These are phyloP conservation scores for Sarcophaga peregrina DNA, from an alignment of 1,140 invertebrate species.

Conservation along the genomic window DNA sequence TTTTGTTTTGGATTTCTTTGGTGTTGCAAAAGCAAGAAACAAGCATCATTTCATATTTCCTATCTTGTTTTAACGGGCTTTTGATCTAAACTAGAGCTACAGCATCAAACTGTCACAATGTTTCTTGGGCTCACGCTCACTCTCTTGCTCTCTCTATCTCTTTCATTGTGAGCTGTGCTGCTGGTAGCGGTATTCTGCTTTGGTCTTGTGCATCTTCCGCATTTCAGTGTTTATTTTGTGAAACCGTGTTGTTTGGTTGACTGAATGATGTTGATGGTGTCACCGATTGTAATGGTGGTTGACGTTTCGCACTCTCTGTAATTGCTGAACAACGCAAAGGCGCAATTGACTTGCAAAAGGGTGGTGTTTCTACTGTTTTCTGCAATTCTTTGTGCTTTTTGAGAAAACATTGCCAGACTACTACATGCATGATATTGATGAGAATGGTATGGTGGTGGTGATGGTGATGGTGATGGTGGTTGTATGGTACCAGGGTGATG, in stretches of 20 bases:
- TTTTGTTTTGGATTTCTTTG: neutral
- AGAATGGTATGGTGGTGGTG: neutral
- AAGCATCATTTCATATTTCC: slow-evolving; percentile 5
- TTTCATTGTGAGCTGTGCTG: neutral
- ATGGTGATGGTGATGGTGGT: neutral
- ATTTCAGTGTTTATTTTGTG: no score
- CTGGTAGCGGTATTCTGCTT: neutral
- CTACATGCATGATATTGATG: no score
- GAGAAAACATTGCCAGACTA: no score
- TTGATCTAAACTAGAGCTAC: slow-evolving; percentile 23
- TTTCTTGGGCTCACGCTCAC: neutral
- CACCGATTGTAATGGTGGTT: slow-evolving; percentile 39
- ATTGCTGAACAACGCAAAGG: neutral
- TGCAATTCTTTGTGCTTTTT: neutral
- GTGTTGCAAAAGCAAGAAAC: slow-evolving; percentile 21
- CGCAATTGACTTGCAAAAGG: neutral
- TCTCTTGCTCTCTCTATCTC: neutral
- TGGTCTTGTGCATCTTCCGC: no score
- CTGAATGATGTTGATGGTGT: slow-evolving; percentile 47
- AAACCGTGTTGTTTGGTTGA: slow-evolving; percentile 57
- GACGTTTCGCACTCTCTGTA: slow-evolving; percentile 38
- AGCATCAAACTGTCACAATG: slow-evolving; percentile 15
- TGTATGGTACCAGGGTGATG: slow-evolving; percentile 16
- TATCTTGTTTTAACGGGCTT: slow-evolving; percentile 27
- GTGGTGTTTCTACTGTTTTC: neutral